A percentile compares a stretch with the other conserved stretches of the same genome.
phyloP scores from a whole-genome alignment of 2,888 invertebrate genomes.

The Caenorhabditis wallacei region DNA sequence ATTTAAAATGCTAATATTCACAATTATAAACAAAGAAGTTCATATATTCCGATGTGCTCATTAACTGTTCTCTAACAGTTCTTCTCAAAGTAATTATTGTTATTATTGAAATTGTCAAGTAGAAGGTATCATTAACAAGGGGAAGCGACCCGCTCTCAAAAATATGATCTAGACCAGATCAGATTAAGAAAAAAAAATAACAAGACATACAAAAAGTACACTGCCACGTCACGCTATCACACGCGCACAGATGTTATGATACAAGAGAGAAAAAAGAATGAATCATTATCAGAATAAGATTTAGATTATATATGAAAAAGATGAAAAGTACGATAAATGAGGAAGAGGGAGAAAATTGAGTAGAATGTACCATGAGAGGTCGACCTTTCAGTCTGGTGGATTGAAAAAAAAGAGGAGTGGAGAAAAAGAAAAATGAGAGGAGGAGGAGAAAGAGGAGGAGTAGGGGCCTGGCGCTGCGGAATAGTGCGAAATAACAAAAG shows the following conservation, averaged over 20 bases:
- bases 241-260: constrained; percentile 31
- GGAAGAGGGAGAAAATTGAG: constrained; percentile 23
- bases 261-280: constrained; percentile 5
- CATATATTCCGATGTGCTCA: constrained; percentile 4
- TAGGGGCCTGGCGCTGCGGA: constrained; percentile 34
- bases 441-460: background rate
- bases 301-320: constrained; percentile 15
- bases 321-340: constrained; percentile 1
- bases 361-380: constrained; percentile 34
- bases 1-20: background rate
- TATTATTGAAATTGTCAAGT: constrained; percentile 29
- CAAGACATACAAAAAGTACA: constrained; percentile 40
- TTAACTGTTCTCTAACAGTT: constrained; percentile 20
- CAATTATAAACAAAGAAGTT: constrained; percentile 4
- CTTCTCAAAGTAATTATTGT: constrained; percentile 5
- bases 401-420: constrained; percentile 19
- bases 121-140: constrained; percentile 7
- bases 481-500: constrained; percentile 61
- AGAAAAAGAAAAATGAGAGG: background rate
- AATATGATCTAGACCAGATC: constrained; percentile 36
- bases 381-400: constrained; percentile 48
- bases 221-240: constrained; percentile 37
- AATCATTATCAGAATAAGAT: constrained; percentile 25
- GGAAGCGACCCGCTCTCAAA: background rate
- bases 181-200: constrained; percentile 29